A percentile compares a stretch with the other conserved stretches of the same genome.
Conservation (phyloP, 2,113 vertebrate genomes). For the Melanostigma gelatinosum region DNA sequence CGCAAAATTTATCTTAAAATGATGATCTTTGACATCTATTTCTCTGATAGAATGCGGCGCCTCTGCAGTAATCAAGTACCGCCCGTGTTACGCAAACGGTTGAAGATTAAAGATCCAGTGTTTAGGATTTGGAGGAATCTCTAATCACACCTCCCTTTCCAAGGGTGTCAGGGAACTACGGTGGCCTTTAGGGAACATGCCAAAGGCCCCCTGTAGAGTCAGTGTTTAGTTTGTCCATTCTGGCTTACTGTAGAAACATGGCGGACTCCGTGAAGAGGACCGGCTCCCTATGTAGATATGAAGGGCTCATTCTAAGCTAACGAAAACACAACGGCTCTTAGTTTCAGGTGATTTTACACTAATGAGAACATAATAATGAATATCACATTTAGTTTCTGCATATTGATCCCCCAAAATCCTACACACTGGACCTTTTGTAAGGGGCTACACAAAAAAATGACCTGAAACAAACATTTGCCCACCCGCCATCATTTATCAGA, state of each 20-base stretch:
- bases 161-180: no score
- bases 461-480: constrained; percentile 26
- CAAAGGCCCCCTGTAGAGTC: no score
- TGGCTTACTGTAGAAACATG: no score
- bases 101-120: neutral
- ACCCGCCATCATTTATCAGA: constrained; percentile 40
- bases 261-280: no score
- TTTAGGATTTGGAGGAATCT: neutral
- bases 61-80: neutral
- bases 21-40: neutral
- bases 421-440: neutral
- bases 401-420: neutral
- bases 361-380: no score
- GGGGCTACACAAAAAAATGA: neutral
- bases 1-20: neutral
- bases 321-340: no score
- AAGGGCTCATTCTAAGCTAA: no score
- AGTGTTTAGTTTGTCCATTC: no score
- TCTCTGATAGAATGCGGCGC: neutral
- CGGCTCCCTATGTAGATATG: no score
- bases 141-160: neutral
- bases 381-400: no score
- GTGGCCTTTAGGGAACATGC: no score
- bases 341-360: no score
- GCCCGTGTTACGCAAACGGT: neutral